Evolutionary conservation across 2,888 invertebrate genomes (phyloP), one percentile per base, ranked within the genome.

Genomic region (Tenthredo distinguenda): DNA sequence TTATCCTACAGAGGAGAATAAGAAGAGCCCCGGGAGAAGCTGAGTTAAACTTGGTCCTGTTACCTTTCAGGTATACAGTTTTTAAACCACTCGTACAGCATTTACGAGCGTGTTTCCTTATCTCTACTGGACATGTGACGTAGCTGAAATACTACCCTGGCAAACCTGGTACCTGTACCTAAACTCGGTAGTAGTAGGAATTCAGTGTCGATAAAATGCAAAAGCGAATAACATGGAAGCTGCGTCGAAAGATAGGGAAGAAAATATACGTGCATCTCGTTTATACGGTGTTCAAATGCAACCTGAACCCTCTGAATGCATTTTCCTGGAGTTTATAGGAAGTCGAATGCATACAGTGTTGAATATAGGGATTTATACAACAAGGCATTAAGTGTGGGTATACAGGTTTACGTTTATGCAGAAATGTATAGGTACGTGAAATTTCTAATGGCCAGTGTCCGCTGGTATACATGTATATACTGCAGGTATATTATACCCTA

Each of bases 201-300:
- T 71, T 34, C 71, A 37, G 18, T 37, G 71, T 74, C 72, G 43
- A 74, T 74, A 74, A 74, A 74, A 74, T 74, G 72, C 18, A 43
- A 26, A 18, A 74, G 72, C 40, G 40, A 74, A 74, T 74, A 43
- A 43, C 21, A 10, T 43, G 72, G 26, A 43, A 21, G 43, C 43
- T 43, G 40, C 12, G 72, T 43, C 40, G 43, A 21, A 26, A 43
- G 72, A 43, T 43, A 74, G 7, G 21, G 72, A 43, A 7, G 72
- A 74, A 40, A 43, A 74, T 74, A n/a, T 55, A 55, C 55, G n/a
- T 55, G 6, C 43, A 71, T 37, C 71, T 71, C 43, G 40, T 40
- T 74, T 43, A 21, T 21, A 43, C 72, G 43, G 40, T 74, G 43
- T 74, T 40, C 26, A 43, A 62, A 50, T 77, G 77, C 31, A 77